Base-by-base conservation (phyloP, 2,888 invertebrate species). In the Prosapia bicincta region DNA sequence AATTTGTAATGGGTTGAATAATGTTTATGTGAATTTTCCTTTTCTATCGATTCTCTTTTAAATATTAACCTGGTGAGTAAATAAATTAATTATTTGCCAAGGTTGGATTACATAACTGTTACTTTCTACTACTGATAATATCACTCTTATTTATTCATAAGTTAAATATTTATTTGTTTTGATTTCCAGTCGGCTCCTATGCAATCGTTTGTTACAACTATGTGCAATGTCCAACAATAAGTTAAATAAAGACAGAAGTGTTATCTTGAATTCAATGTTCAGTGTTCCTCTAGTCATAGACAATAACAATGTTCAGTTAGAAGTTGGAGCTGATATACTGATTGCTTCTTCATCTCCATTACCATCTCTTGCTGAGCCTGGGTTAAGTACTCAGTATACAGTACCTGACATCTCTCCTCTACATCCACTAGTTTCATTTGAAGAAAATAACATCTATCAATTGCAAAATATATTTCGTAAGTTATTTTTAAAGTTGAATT, bases 381-480 rank as follows among this genome's bases (percentile, higher is more conserved):
- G 83, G 20, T 84, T 84, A 15, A 84, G 86, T 9, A 87, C 88
- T 24, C 85, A 86, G 77, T 83, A 87, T 38, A 83, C 88, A 72
- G 84, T 96, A 66, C 94, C 95, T 7, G 87, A 92, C 83, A 85
- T 97, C 78, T 88, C 88, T 84, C 97, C 97, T 1, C 85, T 96
- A 20, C 90, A 90, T 82, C 90, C 90, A 75, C 91, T 91, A 0
- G 88, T 95, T 72, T 91, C 93, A 69, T 83, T 94, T 77, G 85
- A 87, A 15, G 83, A 87, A 75, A 85, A 88, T 72, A 89, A 93
- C 83, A 88, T 93, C 82, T 93, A 93, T 82, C 85, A 87, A 75
- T 83, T 87, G 20, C 84, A 85, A 68, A 89, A 92, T 83, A 84
- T 88, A 80, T 93, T 91, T 84, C 92, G 95, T 95, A 88, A 91